Evolutionary conservation across 2,797 vertebrate genomes (phyloP).

Genomic region (Cheirogaleus major): DNA sequence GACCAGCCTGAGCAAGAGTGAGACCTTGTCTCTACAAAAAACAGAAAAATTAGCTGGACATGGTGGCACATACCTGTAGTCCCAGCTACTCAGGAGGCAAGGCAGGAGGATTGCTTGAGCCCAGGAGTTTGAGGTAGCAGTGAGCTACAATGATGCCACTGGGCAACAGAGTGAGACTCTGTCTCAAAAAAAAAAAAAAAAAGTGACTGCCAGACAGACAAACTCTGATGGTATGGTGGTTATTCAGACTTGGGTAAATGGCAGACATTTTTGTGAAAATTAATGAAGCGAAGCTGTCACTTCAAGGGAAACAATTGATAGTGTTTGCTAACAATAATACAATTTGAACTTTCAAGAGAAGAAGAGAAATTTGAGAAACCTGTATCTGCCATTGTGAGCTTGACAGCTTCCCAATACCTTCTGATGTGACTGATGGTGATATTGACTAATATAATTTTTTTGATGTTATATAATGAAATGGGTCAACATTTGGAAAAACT

Average conservation of each 20-base stretch:
- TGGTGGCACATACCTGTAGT: neutral
- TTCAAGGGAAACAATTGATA: neutral
- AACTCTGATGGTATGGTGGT: neutral
- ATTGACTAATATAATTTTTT: neutral
- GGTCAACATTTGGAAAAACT: neutral
- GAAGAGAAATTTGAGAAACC: neutral
- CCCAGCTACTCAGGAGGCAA: neutral
- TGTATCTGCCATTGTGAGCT: neutral
- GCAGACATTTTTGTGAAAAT: neutral
- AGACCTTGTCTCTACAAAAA: neutral
- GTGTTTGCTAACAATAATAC: neutral
- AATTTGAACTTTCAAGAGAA: neutral
- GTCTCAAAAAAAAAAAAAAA: no score
- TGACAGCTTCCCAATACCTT: neutral
- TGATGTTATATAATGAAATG: neutral
- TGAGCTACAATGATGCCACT: neutral
- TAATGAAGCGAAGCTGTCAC: neutral
- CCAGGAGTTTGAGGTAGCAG: neutral
- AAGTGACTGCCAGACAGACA: neutral
- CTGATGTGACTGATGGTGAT: neutral
- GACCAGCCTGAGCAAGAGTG: neutral
- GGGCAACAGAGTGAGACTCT: neutral
- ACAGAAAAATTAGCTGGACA: neutral
- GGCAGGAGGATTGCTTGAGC: neutral
- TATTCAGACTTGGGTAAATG: neutral